These are phyloP conservation scores for Linepithema humile DNA, from an alignment of 1,140 invertebrate genomes.

Conservation along the genomic window DNA sequence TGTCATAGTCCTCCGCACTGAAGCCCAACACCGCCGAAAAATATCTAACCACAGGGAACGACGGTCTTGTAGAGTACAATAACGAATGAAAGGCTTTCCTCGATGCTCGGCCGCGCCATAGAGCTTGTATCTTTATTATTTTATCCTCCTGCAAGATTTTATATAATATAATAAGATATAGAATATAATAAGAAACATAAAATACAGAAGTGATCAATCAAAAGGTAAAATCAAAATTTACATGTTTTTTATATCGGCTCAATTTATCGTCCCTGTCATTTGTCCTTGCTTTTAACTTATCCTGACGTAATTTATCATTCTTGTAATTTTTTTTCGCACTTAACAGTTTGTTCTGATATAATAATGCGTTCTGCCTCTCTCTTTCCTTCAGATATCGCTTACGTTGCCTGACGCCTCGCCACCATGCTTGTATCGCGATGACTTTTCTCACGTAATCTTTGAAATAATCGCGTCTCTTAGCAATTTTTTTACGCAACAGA, in stretches of 20 bases:
- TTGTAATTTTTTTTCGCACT: constrained; percentile 34
- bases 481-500: constrained; percentile 85
- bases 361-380: constrained; percentile 78
- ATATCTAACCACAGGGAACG: constrained; percentile 89
- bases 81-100: constrained; percentile 86
- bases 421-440: constrained; percentile 89
- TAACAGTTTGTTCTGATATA: constrained; percentile 69
- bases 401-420: constrained; percentile 85
- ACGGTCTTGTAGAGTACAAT: constrained; percentile 87
- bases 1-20: constrained; percentile 89
- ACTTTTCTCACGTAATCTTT: constrained; percentile 85
- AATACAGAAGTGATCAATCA: not conserved
- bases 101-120: constrained; percentile 87
- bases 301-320: constrained; percentile 81
- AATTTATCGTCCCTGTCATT: constrained; percentile 76
- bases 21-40: constrained; percentile 91
- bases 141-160: constrained; percentile 83
- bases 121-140: constrained; percentile 88
- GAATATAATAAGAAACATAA: not conserved
- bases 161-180: not conserved
- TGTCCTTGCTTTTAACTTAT: constrained; percentile 71
- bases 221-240: constrained; percentile 68
- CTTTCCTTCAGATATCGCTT: constrained; percentile 83
- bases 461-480: constrained; percentile 83
- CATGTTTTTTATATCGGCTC: constrained; percentile 84